phyloP scores from a whole-genome alignment of 1,140 invertebrate species.

The Trichoplusia ni region DNA sequence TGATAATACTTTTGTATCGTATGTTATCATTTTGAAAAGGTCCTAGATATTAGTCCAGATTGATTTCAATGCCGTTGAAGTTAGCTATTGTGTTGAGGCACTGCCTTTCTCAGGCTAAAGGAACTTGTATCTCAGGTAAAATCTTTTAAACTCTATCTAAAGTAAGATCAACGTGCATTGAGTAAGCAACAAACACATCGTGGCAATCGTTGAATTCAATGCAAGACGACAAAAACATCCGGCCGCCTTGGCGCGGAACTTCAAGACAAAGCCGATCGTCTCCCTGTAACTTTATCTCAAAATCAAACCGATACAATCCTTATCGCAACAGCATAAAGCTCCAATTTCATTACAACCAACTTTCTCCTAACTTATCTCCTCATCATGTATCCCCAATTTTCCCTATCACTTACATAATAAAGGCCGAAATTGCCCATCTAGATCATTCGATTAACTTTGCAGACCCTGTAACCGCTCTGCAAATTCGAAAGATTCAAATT shows the following conservation, averaged over 20 bases:
- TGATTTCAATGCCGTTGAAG: too few relatives aligned
- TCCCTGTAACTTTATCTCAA: not conserved
- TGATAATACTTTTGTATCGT: too few relatives aligned
- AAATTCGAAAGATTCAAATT: conserved; percentile 41
- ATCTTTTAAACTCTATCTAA: not conserved
- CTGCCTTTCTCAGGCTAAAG: not conserved
- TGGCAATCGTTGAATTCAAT: conserved; percentile 24
- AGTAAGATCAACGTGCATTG: too few relatives aligned
- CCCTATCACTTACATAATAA: not conserved
- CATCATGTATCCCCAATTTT: not conserved
- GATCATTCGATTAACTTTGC: not conserved
- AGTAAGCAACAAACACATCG: not conserved
- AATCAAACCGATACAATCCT: not conserved
- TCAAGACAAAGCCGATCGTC: conserved; percentile 11
- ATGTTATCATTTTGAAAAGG: too few relatives aligned
- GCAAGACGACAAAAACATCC: conserved; percentile 20
- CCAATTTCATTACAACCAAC: conserved; percentile 3
- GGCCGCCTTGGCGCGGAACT: conserved; percentile 6
- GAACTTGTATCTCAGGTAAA: not conserved
- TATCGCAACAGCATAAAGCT: conserved; percentile 5
- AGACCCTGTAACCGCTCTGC: conserved; percentile 15
- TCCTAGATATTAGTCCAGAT: too few relatives aligned
- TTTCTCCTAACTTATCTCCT: not conserved
- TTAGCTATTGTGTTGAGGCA: too few relatives aligned
- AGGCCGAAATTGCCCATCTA: not conserved